Conservation (phyloP, 2,888 invertebrate genomes). For the Heteromyza rotundicornis region DNA sequence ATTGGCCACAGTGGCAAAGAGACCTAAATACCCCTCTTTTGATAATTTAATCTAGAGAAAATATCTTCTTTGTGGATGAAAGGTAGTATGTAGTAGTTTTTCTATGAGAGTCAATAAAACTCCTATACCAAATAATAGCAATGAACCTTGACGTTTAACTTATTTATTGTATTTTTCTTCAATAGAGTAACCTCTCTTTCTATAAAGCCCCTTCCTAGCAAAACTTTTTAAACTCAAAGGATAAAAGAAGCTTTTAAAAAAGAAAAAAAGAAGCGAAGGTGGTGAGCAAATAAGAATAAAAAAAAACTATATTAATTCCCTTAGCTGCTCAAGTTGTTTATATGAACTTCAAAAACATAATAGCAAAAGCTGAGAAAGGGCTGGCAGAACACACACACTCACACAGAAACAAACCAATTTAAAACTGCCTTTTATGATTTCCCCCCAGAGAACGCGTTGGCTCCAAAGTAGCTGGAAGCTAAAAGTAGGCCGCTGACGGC, state of each 20-base stretch:
- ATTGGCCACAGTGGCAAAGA: too few species aligned
- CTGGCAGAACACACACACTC: too few species aligned
- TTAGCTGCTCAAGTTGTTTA: conserved; percentile 5
- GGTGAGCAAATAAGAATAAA: too few species aligned
- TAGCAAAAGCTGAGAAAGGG: too few species aligned
- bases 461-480: too few species aligned
- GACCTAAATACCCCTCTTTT: too few species aligned
- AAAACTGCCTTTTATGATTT: conserved; percentile 9
- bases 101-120: neutral
- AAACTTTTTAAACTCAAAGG: too few species aligned
- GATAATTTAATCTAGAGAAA: too few species aligned
- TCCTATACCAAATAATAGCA: neutral
- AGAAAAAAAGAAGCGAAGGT: neutral
- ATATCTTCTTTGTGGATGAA: too few species aligned
- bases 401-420: too few species aligned
- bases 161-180: neutral
- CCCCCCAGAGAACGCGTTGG: neutral
- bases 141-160: neutral
- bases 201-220: neutral
- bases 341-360: neutral
- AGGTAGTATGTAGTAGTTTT: too few species aligned
- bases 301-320: neutral
- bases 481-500: too few species aligned
- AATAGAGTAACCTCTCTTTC: neutral
- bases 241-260: neutral